Base-by-base conservation (phyloP, 2,888 invertebrate species). In the Orthosia incerta region DNA sequence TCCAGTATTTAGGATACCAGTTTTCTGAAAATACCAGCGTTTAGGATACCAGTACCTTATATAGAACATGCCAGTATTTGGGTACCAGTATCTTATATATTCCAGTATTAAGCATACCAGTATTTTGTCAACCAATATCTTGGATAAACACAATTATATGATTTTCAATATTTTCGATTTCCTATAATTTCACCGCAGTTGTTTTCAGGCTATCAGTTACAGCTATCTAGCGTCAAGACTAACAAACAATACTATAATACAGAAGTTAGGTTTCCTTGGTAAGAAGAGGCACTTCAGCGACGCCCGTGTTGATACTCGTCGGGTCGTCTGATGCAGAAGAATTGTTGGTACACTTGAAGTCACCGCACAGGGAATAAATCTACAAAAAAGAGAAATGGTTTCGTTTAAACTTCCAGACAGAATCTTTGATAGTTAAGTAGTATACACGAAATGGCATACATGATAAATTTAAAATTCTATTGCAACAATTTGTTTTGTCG, bases 281-380 rank as follows among this genome's bases (percentile, higher is more conserved):
- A 0, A 82, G n/a, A 39, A 77, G 60, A 1, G 76, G 59, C 1
- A 26, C 63, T 3, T 65, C 53, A 55, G 69, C 39, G 31, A 45
- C 56, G 5, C 60, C 66, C 0, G 68, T n/a, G 65, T 61, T 45
- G 13, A 65, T 51, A 67, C 78, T 62, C 3, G 67, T 56, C 5
- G 71, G 51, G 0, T 62, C 69, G 31, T 74, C 77, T 0, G 23
- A 39, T 4, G 73, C 62, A 0, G 63, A 12, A 1, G 9, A 12
- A 18, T 51, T 69, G 46, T 16, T 51, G 0, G 68, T 5, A 31
- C 89, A 89, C 9, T 88, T 70, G 73, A 90, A 90, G 77, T 89
- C 86, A 46, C 70, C 81, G 51, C 90, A 90, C 3, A 89, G 70
- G 0, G 82, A 81, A 20, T 75, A 63, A 0, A 87, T 84, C 90